Conservation (phyloP, 2,113 vertebrate species). For the Takifugu bimaculatus region DNA sequence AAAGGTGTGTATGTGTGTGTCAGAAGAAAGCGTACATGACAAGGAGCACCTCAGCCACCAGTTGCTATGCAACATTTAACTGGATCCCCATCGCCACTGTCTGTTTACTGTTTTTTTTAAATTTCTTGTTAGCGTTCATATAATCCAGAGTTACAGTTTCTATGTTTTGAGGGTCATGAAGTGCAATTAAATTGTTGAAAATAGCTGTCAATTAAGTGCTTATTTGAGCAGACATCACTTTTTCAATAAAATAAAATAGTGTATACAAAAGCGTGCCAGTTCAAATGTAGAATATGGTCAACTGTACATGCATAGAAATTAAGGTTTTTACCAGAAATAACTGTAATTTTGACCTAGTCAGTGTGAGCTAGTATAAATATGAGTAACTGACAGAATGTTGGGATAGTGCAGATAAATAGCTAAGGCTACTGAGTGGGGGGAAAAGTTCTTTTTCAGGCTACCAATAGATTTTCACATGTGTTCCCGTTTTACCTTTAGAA, state of each 20-base stretch:
- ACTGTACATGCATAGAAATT: background rate
- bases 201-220: conserved; percentile 27
- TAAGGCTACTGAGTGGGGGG: conserved; percentile 33
- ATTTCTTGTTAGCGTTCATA: conserved; percentile 9
- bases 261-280: background rate
- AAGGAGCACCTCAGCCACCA: conserved; percentile 32
- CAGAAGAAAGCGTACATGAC: conserved; percentile 44
- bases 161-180: conserved; percentile 22
- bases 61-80: conserved; percentile 59
- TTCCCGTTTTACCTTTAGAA: conserved; percentile 51
- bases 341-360: conserved; percentile 9
- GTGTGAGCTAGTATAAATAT: conserved; percentile 25
- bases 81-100: conserved; percentile 8
- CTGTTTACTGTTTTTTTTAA: conserved; percentile 7
- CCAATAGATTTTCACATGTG: conserved; percentile 40
- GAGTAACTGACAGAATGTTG: no score
- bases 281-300: background rate
- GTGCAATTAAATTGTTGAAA: conserved; percentile 15
- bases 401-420: conserved; percentile 15
- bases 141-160: conserved; percentile 15
- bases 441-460: conserved; percentile 24
- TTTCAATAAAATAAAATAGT: conserved; percentile 15
- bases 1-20: conserved; percentile 6
- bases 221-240: conserved; percentile 25
- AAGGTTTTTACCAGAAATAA: no score